A percentile compares a stretch with the other conserved stretches of the same genome.
phyloP scores from a whole-genome alignment of 2,113 vertebrate genomes.

The Arizona elegans region DNA sequence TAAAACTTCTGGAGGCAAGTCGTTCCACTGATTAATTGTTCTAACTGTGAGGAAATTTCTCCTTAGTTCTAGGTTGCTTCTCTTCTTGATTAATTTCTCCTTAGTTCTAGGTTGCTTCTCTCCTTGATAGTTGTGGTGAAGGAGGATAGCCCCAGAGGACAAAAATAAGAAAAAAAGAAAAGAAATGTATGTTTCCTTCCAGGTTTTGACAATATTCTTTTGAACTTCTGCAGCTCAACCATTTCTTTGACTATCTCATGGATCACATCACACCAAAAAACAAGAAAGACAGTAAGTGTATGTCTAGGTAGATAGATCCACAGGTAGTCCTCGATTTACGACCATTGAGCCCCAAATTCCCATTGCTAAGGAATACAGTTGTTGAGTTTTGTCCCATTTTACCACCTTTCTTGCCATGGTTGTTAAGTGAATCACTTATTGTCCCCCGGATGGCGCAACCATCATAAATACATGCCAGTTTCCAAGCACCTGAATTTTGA shows the following conservation, averaged over 20 bases:
- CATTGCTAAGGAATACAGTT: background rate
- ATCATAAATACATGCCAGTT: background rate
- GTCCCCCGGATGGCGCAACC: background rate
- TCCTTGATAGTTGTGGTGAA: background rate
- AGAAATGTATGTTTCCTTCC: background rate
- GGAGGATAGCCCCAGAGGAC: background rate
- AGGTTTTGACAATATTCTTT: background rate
- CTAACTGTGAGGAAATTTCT: too few relatives aligned
- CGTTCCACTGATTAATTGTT: too few relatives aligned
- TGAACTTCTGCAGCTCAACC: constrained; percentile 78
- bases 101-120: too few relatives aligned
- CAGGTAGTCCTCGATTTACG: background rate
- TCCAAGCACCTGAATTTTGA: background rate
- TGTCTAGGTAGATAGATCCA: background rate
- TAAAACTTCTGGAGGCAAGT: too few relatives aligned
- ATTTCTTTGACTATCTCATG: constrained; percentile 89
- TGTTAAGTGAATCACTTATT: background rate
- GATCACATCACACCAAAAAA: constrained; percentile 84
- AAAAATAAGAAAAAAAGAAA: background rate
- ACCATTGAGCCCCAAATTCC: background rate
- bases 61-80: too few relatives aligned
- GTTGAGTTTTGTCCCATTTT: background rate
- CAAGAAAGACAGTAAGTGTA: constrained; percentile 80
- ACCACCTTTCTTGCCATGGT: background rate
- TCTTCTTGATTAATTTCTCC: too few relatives aligned